A percentile compares a stretch with the other conserved stretches of the same genome.
Evolutionary conservation across 2,113 vertebrate genomes (phyloP).

Genomic region (Tyto alba): DNA sequence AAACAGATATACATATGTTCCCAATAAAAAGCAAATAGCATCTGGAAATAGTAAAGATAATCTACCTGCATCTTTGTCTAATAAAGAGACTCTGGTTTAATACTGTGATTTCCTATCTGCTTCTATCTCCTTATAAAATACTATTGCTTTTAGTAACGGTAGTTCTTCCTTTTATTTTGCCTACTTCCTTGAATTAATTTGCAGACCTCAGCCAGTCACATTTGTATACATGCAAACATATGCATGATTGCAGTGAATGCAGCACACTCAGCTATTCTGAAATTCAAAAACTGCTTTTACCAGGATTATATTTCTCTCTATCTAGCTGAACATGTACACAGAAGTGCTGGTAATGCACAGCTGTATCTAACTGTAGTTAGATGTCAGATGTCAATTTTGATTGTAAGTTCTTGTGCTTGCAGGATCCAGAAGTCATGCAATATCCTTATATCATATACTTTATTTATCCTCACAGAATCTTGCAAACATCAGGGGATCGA

Average conservation of each 20-base stretch:
- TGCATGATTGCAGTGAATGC: too few relatives aligned
- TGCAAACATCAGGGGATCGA: not conserved
- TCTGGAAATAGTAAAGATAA: not conserved
- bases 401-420: not conserved
- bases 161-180: not conserved
- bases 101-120: not conserved
- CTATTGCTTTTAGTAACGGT: not conserved
- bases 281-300: not conserved
- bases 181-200: not conserved
- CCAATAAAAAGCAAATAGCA: not conserved
- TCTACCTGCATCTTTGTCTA: not conserved
- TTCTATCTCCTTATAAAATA: not conserved
- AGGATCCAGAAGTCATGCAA: not conserved
- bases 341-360: not conserved
- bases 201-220: not conserved
- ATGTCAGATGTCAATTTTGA: not conserved
- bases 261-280: not conserved
- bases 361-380: not conserved
- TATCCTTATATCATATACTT: not conserved
- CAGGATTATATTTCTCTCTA: not conserved
- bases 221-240: not conserved
- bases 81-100: not conserved
- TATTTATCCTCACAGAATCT: not conserved
- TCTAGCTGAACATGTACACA: not conserved
- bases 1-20: not conserved